A percentile compares a stretch with the other conserved stretches of the same genome.
Evolutionary conservation across 2,113 vertebrate species (phyloP).

Genomic region (Romanogobio albipinnatus): DNA sequence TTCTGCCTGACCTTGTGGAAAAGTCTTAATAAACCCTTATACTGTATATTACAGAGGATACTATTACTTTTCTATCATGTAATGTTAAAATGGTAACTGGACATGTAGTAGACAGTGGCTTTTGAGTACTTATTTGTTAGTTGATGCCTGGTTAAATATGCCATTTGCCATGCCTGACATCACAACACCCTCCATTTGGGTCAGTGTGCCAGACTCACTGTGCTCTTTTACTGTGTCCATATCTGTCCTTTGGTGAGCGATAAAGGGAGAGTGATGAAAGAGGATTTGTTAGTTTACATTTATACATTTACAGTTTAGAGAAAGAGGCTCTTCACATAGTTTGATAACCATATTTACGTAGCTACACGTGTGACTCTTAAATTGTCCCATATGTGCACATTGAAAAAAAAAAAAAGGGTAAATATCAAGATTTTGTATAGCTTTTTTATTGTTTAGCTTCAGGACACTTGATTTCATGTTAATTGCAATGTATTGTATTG

Average conservation of each 20-base stretch:
- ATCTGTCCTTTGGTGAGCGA: slow-evolving; percentile 1
- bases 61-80: background rate
- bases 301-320: no score
- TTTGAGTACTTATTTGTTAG: background rate
- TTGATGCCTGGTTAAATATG: slow-evolving; percentile 13
- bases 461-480: no score
- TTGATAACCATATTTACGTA: no score
- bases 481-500: no score
- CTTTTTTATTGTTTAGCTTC: no score
- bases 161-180: slow-evolving; percentile 44
- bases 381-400: no score
- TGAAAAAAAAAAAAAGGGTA: no score
- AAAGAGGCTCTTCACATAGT: no score
- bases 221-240: background rate
- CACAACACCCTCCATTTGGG: slow-evolving; percentile 48
- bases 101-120: background rate
- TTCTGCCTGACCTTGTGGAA: background rate
- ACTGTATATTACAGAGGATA: background rate
- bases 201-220: slow-evolving; percentile 47
- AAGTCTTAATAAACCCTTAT: background rate
- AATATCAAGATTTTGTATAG: no score
- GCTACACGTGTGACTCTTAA: no score
- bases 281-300: background rate
- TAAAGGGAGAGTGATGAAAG: background rate
- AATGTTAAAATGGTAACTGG: background rate